phyloP scores from a whole-genome alignment of 1,140 invertebrate species.

The Megalopta genalis region DNA sequence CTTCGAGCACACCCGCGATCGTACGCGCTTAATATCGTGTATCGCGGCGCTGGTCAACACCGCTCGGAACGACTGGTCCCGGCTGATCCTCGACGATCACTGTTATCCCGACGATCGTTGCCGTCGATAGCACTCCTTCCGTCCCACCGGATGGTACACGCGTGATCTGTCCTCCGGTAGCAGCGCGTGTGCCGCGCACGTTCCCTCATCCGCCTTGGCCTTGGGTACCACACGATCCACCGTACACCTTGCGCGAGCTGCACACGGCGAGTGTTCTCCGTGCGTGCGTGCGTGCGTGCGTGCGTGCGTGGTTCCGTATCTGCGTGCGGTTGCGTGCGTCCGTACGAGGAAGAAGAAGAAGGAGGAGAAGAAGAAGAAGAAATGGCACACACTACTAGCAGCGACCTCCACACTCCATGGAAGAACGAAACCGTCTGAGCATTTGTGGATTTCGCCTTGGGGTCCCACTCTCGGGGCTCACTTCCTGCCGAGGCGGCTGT shows the following conservation, averaged over 20 bases:
- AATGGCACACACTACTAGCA: constrained; percentile 20
- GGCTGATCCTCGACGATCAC: too few species aligned
- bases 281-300: too few species aligned
- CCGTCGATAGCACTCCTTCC: neutral
- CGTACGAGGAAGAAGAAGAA: constrained; percentile 1
- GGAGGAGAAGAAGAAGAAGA: neutral
- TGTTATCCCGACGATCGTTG: too few species aligned
- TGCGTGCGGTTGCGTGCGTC: neutral
- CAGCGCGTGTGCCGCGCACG: neutral
- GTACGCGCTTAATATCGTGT: too few species aligned
- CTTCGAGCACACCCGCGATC: neutral
- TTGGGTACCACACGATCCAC: too few species aligned
- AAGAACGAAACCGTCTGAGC: constrained; percentile 72
- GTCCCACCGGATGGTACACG: neutral
- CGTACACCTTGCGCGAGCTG: too few species aligned
- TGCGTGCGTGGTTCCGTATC: neutral
- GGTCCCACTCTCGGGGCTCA: constrained; percentile 63
- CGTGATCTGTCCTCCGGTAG: neutral
- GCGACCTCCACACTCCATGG: constrained; percentile 68
- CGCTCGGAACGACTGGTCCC: too few species aligned
- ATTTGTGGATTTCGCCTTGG: constrained; percentile 57
- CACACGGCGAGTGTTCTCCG: too few species aligned
- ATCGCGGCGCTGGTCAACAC: too few species aligned
- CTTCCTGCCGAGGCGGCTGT: constrained; percentile 68
- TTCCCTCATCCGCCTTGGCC: neutral